A percentile compares a stretch with the other conserved stretches of the same genome.
These are phyloP conservation scores for Diacarnus erythraeanus DNA, from an alignment of 37 sponge, comb jelly and placozoan species.

Conservation along the genomic window DNA sequence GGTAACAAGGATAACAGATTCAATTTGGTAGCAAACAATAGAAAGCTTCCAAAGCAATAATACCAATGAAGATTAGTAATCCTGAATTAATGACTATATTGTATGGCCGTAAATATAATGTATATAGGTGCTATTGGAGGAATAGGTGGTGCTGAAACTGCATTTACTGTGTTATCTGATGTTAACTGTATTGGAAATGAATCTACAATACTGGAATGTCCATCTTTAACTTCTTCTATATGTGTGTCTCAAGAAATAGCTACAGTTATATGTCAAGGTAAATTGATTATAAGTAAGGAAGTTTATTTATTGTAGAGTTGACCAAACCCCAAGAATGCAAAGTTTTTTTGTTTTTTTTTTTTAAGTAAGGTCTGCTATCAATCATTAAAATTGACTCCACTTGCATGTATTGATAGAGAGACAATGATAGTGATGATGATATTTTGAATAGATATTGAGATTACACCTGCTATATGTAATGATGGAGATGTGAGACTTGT, in stretches of 20 bases:
- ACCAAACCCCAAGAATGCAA: too few relatives aligned
- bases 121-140: constrained; percentile 5
- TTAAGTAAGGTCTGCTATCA: too few relatives aligned
- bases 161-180: neutral
- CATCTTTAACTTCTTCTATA: neutral
- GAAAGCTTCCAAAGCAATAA: too few relatives aligned
- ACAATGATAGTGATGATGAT: neutral
- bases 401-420: neutral
- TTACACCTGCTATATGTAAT: constrained; percentile 2
- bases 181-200: neutral
- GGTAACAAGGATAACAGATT: too few relatives aligned
- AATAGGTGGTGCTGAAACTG: neutral
- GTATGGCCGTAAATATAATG: too few relatives aligned
- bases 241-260: neutral
- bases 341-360: neutral
- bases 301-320: neutral
- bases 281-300: too few relatives aligned
- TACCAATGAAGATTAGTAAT: too few relatives aligned
- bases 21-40: too few relatives aligned
- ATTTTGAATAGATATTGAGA: neutral
- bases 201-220: neutral
- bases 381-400: neutral
- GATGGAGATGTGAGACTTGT: constrained; percentile 40
- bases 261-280: constrained; percentile 14
- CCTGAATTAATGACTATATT: too few relatives aligned